These are phyloP conservation scores for Zaprionus nigranus DNA, from an alignment of 1,140 invertebrate genomes.

Conservation along the genomic window DNA sequence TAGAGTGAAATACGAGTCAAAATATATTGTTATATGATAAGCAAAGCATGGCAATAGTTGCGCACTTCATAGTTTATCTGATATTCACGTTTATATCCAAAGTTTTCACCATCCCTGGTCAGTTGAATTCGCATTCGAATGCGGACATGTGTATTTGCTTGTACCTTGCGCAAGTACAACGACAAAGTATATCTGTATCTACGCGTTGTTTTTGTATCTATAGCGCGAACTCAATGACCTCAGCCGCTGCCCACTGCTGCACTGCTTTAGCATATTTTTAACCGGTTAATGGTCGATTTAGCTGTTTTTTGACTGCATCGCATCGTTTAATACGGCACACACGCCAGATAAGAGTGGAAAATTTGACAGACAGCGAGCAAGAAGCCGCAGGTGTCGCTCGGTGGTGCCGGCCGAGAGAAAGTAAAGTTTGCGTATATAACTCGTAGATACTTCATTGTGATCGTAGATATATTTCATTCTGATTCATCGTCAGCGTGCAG, in stretches of 20 bases:
- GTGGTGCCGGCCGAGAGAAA: neutral
- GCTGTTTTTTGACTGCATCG: slow-evolving; percentile 69
- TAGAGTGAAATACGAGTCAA: neutral
- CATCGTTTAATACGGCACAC: slow-evolving; percentile 43
- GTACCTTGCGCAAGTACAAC: slow-evolving; percentile 10
- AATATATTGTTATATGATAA: too few species aligned
- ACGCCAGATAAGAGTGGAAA: slow-evolving; percentile 66
- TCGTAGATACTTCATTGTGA: too few species aligned
- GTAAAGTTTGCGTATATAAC: neutral
- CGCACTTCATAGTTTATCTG: too few species aligned
- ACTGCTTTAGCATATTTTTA: slow-evolving; percentile 35
- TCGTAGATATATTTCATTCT: slow-evolving; percentile 4
- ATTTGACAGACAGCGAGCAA: slow-evolving; percentile 49
- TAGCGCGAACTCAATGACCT: slow-evolving; percentile 30
- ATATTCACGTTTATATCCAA: neutral
- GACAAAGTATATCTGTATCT: neutral
- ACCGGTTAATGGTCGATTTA: slow-evolving; percentile 74
- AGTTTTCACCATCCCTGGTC: neutral
- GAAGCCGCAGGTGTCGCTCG: neutral
- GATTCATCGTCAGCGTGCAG: slow-evolving; percentile 3
- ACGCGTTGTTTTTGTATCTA: slow-evolving; percentile 7
- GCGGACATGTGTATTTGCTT: slow-evolving; percentile 21
- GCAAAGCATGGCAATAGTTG: too few species aligned
- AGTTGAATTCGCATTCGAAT: slow-evolving; percentile 15
- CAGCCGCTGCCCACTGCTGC: neutral